phyloP scores from a whole-genome alignment of 2,888 invertebrate species.

The Tillus elongatus region DNA sequence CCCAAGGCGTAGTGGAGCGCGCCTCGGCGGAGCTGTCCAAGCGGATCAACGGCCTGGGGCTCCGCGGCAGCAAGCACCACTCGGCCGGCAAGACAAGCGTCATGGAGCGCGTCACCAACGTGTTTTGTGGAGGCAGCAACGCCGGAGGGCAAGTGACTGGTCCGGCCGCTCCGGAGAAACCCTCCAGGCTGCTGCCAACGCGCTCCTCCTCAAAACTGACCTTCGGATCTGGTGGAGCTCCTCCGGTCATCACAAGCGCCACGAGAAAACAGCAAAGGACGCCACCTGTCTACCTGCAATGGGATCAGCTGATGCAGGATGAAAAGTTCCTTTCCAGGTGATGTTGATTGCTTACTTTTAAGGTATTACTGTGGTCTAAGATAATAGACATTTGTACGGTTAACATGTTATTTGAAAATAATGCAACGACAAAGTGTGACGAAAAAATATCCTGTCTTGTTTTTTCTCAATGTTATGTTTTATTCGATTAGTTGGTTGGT shows the following conservation, averaged over 20 bases:
- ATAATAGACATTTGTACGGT: no score
- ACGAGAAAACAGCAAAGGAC: constrained; percentile 39
- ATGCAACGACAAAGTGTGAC: no score
- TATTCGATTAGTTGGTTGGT: no score
- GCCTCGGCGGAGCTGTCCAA: constrained; percentile 84
- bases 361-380: no score
- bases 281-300: constrained; percentile 52
- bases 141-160: constrained; percentile 28
- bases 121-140: constrained; percentile 59
- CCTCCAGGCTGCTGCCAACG: constrained; percentile 39
- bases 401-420: no score
- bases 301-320: constrained; percentile 72
- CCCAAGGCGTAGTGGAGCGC: constrained; percentile 84
- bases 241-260: constrained; percentile 24
- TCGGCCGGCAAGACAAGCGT: constrained; percentile 50
- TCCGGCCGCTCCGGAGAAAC: constrained; percentile 43
- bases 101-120: constrained; percentile 81
- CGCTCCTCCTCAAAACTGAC: constrained; percentile 22
- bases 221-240: constrained; percentile 19
- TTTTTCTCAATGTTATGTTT: no score
- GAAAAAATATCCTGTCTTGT: no score
- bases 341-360: no score
- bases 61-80: constrained; percentile 38
- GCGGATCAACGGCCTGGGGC: constrained; percentile 71
- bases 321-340: constrained; percentile 75